Base-by-base conservation (phyloP, 2,797 vertebrate genomes). In the Rhinatrema bivittatum region DNA sequence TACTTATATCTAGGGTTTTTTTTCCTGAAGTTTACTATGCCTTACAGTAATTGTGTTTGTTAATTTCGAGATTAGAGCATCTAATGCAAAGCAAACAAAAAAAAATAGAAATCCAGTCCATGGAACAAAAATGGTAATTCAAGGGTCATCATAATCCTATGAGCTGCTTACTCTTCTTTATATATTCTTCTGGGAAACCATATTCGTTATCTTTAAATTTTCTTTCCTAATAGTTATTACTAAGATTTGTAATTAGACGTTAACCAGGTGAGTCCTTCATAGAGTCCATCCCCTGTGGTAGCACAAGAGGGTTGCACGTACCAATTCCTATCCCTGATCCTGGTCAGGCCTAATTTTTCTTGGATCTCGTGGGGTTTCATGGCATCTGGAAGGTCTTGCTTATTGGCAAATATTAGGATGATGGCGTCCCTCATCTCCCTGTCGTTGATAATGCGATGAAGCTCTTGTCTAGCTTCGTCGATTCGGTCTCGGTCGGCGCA, bases 191-290 rank as follows among this genome's bases (percentile, higher is more conserved):
- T 48, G 68, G 83, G 82, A 86, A 84, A 74, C 74, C 46, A 60
- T 59, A 79, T 54, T 68, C 76, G 70, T 83, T 79, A 29, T 46
- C 65, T 70, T 63, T 70, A 68, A 82, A 73, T 76, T 77, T 70
- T 62, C 70, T 75, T 82, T 82, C 78, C 91, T 88, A 86, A 83
- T 81, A 87, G 87, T 79, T 86, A 86, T 76, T 93, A 92, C 97
- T 98, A 97, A 85, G 94, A 99, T 85, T 99, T 99, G 87, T 98
- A 97, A 85, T 98, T 99, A 81, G 96, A 98, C 36, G 95, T 98
- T 80, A 98, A 88, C 96, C 96, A 99, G 56, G 96, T 98, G 80
- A 99, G 87, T 76, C 96, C 96, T 77, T 99, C 96, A 53, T 98
- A 99, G 56, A 99, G 93, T 89, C 96, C 96, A 31, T 98, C 96